These are phyloP conservation scores for Psilopogon haemacephalus DNA, from an alignment of 2,113 vertebrate genomes.

Conservation along the genomic window DNA sequence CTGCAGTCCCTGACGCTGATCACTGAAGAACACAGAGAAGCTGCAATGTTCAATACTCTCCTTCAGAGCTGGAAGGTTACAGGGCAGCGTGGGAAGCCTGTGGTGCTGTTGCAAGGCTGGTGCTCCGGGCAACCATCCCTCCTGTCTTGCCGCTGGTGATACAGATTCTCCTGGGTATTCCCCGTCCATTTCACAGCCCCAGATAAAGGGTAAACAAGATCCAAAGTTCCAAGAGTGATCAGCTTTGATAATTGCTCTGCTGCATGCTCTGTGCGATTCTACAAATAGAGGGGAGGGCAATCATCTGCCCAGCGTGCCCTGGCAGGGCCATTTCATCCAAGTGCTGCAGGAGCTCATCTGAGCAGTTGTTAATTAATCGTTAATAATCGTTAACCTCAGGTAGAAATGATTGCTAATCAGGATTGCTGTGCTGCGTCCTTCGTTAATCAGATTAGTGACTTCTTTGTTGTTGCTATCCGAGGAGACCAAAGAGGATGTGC, in stretches of 20 bases:
- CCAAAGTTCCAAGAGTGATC: constrained; percentile 48
- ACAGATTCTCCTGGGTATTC: constrained; percentile 16
- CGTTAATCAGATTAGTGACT: constrained; percentile 59
- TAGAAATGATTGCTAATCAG: constrained; percentile 70
- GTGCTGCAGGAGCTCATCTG: constrained; percentile 72
- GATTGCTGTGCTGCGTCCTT: constrained; percentile 37
- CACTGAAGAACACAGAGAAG: background rate
- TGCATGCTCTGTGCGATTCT: constrained; percentile 43
- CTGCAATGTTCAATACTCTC: background rate
- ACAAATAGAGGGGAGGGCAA: constrained; percentile 21
- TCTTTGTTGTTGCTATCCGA: background rate
- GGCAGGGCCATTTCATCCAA: constrained; percentile 67
- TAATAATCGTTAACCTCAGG: constrained; percentile 55
- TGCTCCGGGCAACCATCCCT: background rate
- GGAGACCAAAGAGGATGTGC: background rate
- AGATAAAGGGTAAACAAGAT: constrained; percentile 59
- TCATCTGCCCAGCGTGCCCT: constrained; percentile 59
- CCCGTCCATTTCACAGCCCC: constrained; percentile 13
- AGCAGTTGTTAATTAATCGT: constrained; percentile 71
- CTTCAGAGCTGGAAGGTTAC: background rate
- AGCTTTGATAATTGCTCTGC: constrained; percentile 57
- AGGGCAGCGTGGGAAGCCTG: background rate
- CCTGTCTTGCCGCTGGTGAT: background rate
- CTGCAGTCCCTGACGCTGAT: background rate
- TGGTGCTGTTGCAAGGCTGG: background rate